phyloP scores from a whole-genome alignment of 2,113 vertebrate genomes.

The Campylomormyrus numenius region DNA sequence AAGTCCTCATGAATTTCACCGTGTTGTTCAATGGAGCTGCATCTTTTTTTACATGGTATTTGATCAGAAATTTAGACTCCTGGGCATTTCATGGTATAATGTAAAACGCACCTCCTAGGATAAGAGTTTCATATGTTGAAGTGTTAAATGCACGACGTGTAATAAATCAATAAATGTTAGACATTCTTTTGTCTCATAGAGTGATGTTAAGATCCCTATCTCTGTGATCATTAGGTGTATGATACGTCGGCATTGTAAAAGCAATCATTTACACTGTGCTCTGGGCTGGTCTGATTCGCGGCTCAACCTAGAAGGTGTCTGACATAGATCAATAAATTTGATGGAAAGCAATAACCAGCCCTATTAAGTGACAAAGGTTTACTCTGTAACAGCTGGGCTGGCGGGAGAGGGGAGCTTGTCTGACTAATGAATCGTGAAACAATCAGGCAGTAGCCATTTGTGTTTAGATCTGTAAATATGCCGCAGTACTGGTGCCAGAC shows the following conservation, averaged over 20 bases:
- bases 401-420: constrained; percentile 97
- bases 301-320: constrained; percentile 76
- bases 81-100: background rate
- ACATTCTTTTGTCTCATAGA: background rate
- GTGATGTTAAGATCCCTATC: background rate
- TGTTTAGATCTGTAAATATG: constrained; percentile 99
- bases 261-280: constrained; percentile 14
- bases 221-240: background rate
- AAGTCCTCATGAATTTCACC: background rate
- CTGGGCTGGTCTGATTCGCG: constrained; percentile 38
- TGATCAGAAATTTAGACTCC: background rate
- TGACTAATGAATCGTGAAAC: constrained; percentile 99
- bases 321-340: constrained; percentile 99
- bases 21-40: background rate
- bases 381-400: constrained; percentile 99
- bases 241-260: background rate
- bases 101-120: background rate
- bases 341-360: constrained; percentile 98
- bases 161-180: background rate
- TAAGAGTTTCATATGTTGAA: background rate
- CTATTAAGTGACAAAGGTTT: constrained; percentile 99
- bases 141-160: background rate
- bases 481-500: constrained; percentile 99
- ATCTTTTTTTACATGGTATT: background rate
- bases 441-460: constrained; percentile 99